Evolutionary conservation across 1,140 invertebrate species (phyloP), one percentile per base, ranked within the genome.

Genomic region (Drosophila tani): DNA sequence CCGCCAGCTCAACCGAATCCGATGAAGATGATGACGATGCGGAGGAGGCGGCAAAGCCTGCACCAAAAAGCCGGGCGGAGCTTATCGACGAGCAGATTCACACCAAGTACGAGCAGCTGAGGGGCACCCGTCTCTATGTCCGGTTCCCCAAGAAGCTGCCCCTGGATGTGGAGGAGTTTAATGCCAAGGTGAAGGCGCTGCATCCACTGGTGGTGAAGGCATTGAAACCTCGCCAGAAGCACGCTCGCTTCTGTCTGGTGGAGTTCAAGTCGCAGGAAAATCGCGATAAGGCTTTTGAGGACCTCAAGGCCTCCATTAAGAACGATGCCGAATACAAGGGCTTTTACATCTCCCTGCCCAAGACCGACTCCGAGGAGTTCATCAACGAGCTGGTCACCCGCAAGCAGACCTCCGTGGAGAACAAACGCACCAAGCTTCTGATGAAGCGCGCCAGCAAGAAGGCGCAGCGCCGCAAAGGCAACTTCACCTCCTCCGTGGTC

Each of bases 71-170:
- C 35, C 5, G 69, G 69, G 74, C 67, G 0, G 83, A 92, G 38
- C 14, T 67, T 0, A 85, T 91, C 4, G 68, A 79, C 14, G 81
- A 91, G 17, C 38, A 84, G 51, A 63, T 92, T 7, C 66, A 76
- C 35, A 79, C 53, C 43, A 92, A 91, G 69, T 92, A 92, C 45
- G 56, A 84, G 14, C 76, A 87, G 59, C 49, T 77, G 3, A 86
- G 80, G 17, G 91, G 91, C 0, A 92, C 84, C 17, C 88, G 90
- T 5, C 64, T 92, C 3, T 91, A 80, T 46, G 66, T 92, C 2
- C 82, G 85, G 5, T 92, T 92, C 27, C 83, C 86, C 17, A 64
- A 91, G 14, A 92, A 92, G 27, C 29, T 92, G 5, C 91, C 91
- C 0, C 17, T 76, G 24, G 79, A 88, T 24, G 27, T 88, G 9